Evolutionary conservation across 23 tunicate species (phyloP), one percentile per base, ranked within the genome.

Genomic region (Styela plicata): DNA sequence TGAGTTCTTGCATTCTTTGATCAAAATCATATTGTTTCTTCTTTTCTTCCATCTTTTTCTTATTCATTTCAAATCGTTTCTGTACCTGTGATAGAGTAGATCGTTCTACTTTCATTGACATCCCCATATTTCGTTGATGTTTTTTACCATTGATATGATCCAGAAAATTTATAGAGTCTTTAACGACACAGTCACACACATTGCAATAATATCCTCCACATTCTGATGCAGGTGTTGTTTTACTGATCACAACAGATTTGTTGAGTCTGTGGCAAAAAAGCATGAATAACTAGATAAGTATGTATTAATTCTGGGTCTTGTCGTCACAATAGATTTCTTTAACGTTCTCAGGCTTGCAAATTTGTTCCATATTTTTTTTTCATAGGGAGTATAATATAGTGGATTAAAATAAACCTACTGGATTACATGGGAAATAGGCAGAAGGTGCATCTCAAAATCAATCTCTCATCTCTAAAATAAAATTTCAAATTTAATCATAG

Each of bases 61-160:
- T 95, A 74, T 86, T 85, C 78, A 63, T 68, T 67, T 95, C 96
- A 83, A 95, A 95, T 33, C 99, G 74, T 74, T 90, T 74, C 69
- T 96, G 86, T 5, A 96, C 99, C 68, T 96, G 97, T 24, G 95
- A 96, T 3, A 96, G 65, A 22, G 97, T 86, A 13, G 99, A 96
- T 17, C 96, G 73, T 87, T 96, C 96, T 57, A 96, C 86, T 69
- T 91, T 91, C 99, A 96, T 96, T 0, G 93, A 86, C 99, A 96
- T 96, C 34, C 99, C 99, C 37, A 96, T 74, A 66, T 96, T 96
- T 33, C 96, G 74, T 80, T 92, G 97, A 84, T 92, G 99, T 80
- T 96, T 96, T 76, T 90, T 90, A 28, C 99, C 99, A 84, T 96
- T 96, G 78, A 96, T 96, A 83, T 96, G 99, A 78, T 96, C 99